phyloP scores from a whole-genome alignment of 2,113 vertebrate genomes.

The Acanthochromis polyacanthus region DNA sequence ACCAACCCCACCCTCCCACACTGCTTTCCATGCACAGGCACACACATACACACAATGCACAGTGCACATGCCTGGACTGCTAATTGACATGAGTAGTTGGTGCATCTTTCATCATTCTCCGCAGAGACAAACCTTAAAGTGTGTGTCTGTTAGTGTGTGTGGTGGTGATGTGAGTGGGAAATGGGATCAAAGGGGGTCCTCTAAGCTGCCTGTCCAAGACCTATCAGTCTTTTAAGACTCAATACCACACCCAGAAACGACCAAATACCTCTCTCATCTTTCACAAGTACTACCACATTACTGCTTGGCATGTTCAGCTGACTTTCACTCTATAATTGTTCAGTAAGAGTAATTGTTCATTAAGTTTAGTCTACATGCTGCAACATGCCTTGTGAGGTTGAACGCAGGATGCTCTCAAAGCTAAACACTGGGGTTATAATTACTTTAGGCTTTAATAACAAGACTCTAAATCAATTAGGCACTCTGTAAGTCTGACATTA shows the following conservation, averaged over 20 bases:
- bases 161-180: slow-evolving; percentile 33
- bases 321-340: slow-evolving; percentile 47
- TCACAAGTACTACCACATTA: slow-evolving; percentile 6
- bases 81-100: slow-evolving; percentile 70
- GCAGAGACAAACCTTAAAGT: slow-evolving; percentile 44
- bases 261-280: slow-evolving; percentile 22
- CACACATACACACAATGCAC: slow-evolving; percentile 43
- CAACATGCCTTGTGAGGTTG: background rate
- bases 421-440: slow-evolving; percentile 59
- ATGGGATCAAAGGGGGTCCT: slow-evolving; percentile 61
- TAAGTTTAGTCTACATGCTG: slow-evolving; percentile 42
- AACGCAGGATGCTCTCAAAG: slow-evolving; percentile 39
- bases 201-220: slow-evolving; percentile 25
- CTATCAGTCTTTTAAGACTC: slow-evolving; percentile 23
- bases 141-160: slow-evolving; percentile 4
- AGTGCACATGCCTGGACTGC: slow-evolving; percentile 51
- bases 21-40: slow-evolving; percentile 52
- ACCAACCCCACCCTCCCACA: slow-evolving; percentile 61
- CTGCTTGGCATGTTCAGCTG: slow-evolving; percentile 8
- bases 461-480: slow-evolving; percentile 69
- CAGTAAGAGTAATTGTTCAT: slow-evolving; percentile 51
- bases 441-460: slow-evolving; percentile 72
- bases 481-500: slow-evolving; percentile 65
- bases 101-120: slow-evolving; percentile 68
- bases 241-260: slow-evolving; percentile 1